Percentiles rank a stretch among this genome's conserved stretches.
phyloP scores from a whole-genome alignment of 2,797 vertebrate genomes.

The Melanotaenia trifasciata region DNA sequence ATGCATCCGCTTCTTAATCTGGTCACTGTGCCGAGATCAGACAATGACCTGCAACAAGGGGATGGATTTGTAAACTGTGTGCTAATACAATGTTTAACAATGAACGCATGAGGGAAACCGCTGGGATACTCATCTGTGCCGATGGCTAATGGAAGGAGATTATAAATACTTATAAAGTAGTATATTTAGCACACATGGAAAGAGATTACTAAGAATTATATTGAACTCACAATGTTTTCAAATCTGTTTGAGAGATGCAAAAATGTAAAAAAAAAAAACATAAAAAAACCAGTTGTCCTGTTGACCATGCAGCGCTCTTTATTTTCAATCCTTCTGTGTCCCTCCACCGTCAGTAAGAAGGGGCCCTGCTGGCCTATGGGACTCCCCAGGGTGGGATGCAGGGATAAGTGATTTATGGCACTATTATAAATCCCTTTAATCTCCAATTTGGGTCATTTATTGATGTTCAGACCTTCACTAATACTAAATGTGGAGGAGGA shows the following conservation, averaged over 20 bases:
- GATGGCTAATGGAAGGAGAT: constrained; percentile 52
- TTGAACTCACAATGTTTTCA: neutral
- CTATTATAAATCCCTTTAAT: constrained; percentile 65
- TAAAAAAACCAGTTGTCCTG: neutral
- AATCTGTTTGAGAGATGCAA: neutral
- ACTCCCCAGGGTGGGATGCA: constrained; percentile 16
- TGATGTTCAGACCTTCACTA: constrained; percentile 22
- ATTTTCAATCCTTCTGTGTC: neutral
- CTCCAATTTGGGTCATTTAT: constrained; percentile 63
- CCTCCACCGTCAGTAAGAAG: constrained; percentile 1
- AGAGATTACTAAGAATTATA: constrained; percentile 13
- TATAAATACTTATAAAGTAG: constrained; percentile 27
- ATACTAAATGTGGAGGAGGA: neutral
- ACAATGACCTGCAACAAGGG: constrained; percentile 42
- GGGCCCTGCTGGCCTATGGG: constrained; percentile 17
- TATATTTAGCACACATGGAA: constrained; percentile 20
- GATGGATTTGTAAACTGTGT: constrained; percentile 25
- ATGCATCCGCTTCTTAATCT: constrained; percentile 62
- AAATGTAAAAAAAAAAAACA: neutral
- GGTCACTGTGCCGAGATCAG: constrained; percentile 55
- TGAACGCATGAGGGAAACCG: constrained; percentile 23
- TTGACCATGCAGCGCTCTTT: neutral
- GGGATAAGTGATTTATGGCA: constrained; percentile 45
- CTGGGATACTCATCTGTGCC: constrained; percentile 27
- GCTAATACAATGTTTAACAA: constrained; percentile 33